Evolutionary conservation across 30 jellyfish, hydroid and myxozoan genomes (phyloP), one percentile per base, ranked within the genome.

Genomic region (Hydractinia symbiolongicarpus): DNA sequence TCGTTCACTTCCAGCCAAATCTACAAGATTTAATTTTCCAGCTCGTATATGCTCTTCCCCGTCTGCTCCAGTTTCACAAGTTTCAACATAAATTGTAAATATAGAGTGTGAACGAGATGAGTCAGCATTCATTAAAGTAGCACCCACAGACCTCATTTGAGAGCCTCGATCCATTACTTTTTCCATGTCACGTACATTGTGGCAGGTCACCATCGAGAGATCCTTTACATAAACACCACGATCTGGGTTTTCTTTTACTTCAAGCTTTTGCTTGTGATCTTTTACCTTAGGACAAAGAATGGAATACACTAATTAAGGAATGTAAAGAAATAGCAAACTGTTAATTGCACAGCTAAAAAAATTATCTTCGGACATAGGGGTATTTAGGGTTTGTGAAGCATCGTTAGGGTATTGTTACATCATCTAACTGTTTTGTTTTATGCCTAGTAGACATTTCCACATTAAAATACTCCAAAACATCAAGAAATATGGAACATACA

Each of bases 1-100:
- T 66, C 98, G 74, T 69, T 91, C 98, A 54, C 98, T 91, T 16
- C 98, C 98, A 61, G 98, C 98, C 95, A 91, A 79, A 83, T 91
- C 98, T 8, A 91, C 98, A 79, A 91, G 79, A 66, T 91, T 91
- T 71, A 91, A 67, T 70, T 91, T 91, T 15, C 98, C 98, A 11
- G 96, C 98, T 9, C 96, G 90, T 71, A 91, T 82, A 61, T 91
- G 98, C 50, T 91, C 98, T 68, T 83, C 80, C 15, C 98, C 98
- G 72, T 91, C 98, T 73, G 93, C 86, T 50, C 96, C 95, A 4
- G 82, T 68, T 78, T 93, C 98, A 76, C 96, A 83, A 5, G 95
- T 93, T 71, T 93, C 98, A 73, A 93, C 96, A 66, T 81, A 88
- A 80, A 93, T 93, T 49, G 98, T 93, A 79, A 93, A 93, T 5